Evolutionary conservation across 92 coral and sea anemone species (phyloP).

Genomic region (Epizoanthus fatuus): DNA sequence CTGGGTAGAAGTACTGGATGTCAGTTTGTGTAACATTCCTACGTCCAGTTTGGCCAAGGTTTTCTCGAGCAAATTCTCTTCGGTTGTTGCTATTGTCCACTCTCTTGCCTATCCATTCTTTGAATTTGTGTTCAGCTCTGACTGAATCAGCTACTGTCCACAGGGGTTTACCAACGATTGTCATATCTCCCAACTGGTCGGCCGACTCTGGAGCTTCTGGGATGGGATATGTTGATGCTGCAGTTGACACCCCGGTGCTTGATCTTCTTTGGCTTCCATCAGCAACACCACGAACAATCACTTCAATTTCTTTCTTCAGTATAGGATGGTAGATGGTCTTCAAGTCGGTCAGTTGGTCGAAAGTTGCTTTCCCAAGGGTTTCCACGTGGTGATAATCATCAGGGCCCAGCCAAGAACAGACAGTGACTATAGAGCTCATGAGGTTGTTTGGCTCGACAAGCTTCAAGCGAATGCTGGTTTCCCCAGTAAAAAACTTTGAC

Average conservation of each 20-base stretch:
- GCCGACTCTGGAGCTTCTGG: slow-evolving; percentile 65
- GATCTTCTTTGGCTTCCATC: slow-evolving; percentile 53
- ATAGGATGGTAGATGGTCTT: slow-evolving; percentile 48
- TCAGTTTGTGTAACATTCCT: slow-evolving; percentile 46
- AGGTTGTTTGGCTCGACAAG: slow-evolving; percentile 59
- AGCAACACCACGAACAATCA: slow-evolving; percentile 57
- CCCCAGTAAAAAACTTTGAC: slow-evolving; percentile 42
- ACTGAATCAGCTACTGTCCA: slow-evolving; percentile 41
- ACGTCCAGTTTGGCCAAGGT: slow-evolving; percentile 58
- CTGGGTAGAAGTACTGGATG: slow-evolving; percentile 52
- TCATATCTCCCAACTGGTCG: slow-evolving; percentile 62
- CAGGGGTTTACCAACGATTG: slow-evolving; percentile 33
- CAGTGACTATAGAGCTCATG: slow-evolving; percentile 39
- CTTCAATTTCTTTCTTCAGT: slow-evolving; percentile 30
- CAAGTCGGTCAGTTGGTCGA: slow-evolving; percentile 39
- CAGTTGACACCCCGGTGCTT: slow-evolving; percentile 54
- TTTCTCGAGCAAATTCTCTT: slow-evolving; percentile 53
- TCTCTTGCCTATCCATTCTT: slow-evolving; percentile 45
- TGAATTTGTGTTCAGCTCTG: slow-evolving; percentile 31
- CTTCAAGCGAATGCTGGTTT: slow-evolving; percentile 46
- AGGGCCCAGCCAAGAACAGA: slow-evolving; percentile 54
- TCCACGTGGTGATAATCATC: slow-evolving; percentile 51
- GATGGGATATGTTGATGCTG: slow-evolving; percentile 55
- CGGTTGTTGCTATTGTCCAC: slow-evolving; percentile 38
- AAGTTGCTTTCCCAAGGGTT: slow-evolving; percentile 27